These are phyloP conservation scores for Siderastrea siderea DNA, from an alignment of 92 coral and sea anemone genomes.

Conservation along the genomic window DNA sequence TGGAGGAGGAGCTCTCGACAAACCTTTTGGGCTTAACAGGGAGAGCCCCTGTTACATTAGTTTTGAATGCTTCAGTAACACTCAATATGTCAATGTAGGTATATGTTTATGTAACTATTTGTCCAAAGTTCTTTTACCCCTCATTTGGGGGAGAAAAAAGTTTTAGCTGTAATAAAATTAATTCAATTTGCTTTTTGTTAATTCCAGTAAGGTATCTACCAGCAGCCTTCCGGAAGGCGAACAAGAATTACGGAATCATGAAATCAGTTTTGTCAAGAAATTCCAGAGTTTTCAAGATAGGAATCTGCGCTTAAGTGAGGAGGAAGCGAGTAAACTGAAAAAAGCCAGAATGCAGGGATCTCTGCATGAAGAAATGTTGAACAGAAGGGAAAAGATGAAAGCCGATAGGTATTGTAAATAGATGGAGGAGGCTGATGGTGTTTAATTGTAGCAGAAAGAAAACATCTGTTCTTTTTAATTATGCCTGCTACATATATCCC, in stretches of 20 bases:
- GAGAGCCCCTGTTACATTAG: too few relatives aligned
- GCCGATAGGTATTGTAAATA: constrained; percentile 98
- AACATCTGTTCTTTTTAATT: neutral
- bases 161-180: too few relatives aligned
- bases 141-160: too few relatives aligned
- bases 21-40: too few relatives aligned
- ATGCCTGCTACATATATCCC: neutral
- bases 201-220: constrained; percentile 77
- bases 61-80: too few relatives aligned
- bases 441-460: neutral
- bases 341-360: constrained; percentile 87
- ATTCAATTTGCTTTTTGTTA: neutral
- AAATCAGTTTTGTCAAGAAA: constrained; percentile 93
- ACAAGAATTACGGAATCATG: constrained; percentile 86
- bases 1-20: too few relatives aligned
- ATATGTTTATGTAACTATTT: too few relatives aligned
- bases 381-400: constrained; percentile 98
- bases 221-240: constrained; percentile 83
- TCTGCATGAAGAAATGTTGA: constrained; percentile 93
- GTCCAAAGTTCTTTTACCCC: too few relatives aligned
- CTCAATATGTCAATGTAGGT: neutral
- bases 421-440: neutral
- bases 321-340: constrained; percentile 79
- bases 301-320: constrained; percentile 82
- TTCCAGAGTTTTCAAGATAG: constrained; percentile 98